Evolutionary conservation across 2,113 vertebrate genomes (phyloP), one percentile per base, ranked within the genome.

Genomic region (Tragelaphus strepsiceros): DNA sequence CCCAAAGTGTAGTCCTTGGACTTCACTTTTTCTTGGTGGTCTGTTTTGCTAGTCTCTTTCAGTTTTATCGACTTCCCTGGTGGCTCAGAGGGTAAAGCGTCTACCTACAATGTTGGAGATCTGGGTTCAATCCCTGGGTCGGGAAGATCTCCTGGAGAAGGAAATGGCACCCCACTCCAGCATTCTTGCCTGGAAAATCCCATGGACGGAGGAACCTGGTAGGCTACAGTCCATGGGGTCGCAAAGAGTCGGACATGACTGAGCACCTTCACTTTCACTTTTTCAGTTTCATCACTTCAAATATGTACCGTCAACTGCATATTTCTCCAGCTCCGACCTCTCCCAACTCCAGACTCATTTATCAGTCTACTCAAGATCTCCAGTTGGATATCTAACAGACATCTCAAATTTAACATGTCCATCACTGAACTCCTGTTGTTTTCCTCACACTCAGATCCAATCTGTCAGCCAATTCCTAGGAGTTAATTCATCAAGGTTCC

Each of bases 371-470:
- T 81, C 78, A 85, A 86, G 24, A 96, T 51, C 78, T 81, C 67
- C 54, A 92, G 53, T 39, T 94, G 62, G 35, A 67, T 32, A 46
- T 85, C 87, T 86, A 86, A 80, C 7, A 51, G 49, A 91, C 77
- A 67, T 58, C 71, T 96, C 62, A 91, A 82, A 85, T 77, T n/a
- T 43, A 94, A 94, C 43, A 61, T 91, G 39, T 56, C 96, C 78
- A 83, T 74, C 56, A 90, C 81, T 30, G 61, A 90, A 88, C 97
- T 92, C 49, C 61, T 90, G 46, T 81, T 92, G 80, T 77, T 82
- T 85, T 43, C 71, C 61, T 92, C 81, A 87, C 74, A 78, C 82
- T 90, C 85, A 96, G 61, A 96, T 77, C 56, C 92, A 94, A 90
- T 90, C 71, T 59, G 8, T 78, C 71, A 58, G 78, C 21, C 67